Base-by-base conservation (phyloP, 2,797 vertebrate genomes). In the Adrianichthys oophorus region DNA sequence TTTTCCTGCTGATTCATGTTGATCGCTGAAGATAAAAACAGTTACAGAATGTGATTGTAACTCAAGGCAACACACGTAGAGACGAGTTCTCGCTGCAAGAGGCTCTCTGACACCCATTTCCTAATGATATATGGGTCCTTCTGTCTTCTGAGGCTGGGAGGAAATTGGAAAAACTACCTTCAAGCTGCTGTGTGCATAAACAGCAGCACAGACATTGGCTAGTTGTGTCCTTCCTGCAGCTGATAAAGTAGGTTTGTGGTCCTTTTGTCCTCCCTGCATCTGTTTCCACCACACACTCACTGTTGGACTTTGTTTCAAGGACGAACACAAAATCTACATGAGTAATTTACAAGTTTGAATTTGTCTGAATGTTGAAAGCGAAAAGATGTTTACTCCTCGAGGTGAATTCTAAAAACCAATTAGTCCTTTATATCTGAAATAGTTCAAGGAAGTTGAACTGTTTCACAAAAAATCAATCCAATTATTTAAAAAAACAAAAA, bases 131-230 rank as follows among this genome's bases (percentile, higher is more conserved):
- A 84, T 80, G 37, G 48, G 3, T 1, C 24, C 64, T 54, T 24
- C 44, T 26, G 15, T 4, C 65, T 76, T 76, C 45, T 63, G 52
- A 62, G 62, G 69, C 62, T 56, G 55, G 83, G 75, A 74, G 71
- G 48, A 83, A 78, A 83, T 80, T 66, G 72, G 59, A 78, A 84
- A 76, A 72, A 57, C 2, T 65, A 69, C 70, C 79, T 74, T 66
- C 10, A 74, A 75, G 73, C 70, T 46, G 52, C 44, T 58, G 48
- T 57, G 52, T 62, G 48, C 64, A 65, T 47, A 64, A 64, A 68
- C 32, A 44, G 48, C 54, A 48, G 61, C 60, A 57, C 43, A 2
- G 53, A 23, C 45, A 64, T 66, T 52, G 56, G 59, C 61, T 72
- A 40, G 65, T 51, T 42, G 59, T 47, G 54, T 70, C 69, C 80